Evolutionary conservation across 1,140 invertebrate species (phyloP).

Genomic region (Caenorhabditis inopinata): DNA sequence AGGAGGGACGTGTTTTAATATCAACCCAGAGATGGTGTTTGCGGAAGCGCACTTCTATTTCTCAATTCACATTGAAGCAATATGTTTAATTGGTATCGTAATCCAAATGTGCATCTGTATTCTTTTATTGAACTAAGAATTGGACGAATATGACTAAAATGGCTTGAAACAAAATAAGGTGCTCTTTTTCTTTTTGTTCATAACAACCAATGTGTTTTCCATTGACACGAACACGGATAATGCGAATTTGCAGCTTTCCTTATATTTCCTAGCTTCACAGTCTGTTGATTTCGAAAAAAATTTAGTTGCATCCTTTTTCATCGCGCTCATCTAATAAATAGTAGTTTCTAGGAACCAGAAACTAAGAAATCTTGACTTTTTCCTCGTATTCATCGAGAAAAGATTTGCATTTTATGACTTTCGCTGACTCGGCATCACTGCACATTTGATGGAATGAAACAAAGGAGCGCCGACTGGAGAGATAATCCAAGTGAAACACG

Average conservation of each 20-base stretch:
- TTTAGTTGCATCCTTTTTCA: background rate
- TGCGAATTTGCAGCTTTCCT: too few species aligned
- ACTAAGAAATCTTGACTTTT: background rate
- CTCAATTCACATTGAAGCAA: background rate
- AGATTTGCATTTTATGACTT: slow-evolving; percentile 27
- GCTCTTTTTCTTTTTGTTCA: background rate
- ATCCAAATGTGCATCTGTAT: slow-evolving; percentile 10
- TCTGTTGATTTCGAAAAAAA: too few species aligned
- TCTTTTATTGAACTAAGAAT: background rate
- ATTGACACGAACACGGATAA: too few species aligned
- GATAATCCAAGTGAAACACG: slow-evolving; percentile 20
- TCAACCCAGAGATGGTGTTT: slow-evolving; percentile 8
- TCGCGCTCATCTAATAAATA: too few species aligned
- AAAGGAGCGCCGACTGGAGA: slow-evolving; percentile 2
- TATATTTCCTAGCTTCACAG: too few species aligned
- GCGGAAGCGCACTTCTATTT: slow-evolving; percentile 20
- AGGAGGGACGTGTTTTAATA: slow-evolving; percentile 10
- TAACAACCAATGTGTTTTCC: too few species aligned
- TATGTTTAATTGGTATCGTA: slow-evolving; percentile 18
- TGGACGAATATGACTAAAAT: background rate
- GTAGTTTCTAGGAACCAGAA: background rate
- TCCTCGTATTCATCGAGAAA: background rate
- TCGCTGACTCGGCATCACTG: background rate
- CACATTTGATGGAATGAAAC: slow-evolving; percentile 37
- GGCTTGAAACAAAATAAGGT: background rate